Conservation (phyloP, 2,113 vertebrate genomes). For the Balaeniceps rex region DNA sequence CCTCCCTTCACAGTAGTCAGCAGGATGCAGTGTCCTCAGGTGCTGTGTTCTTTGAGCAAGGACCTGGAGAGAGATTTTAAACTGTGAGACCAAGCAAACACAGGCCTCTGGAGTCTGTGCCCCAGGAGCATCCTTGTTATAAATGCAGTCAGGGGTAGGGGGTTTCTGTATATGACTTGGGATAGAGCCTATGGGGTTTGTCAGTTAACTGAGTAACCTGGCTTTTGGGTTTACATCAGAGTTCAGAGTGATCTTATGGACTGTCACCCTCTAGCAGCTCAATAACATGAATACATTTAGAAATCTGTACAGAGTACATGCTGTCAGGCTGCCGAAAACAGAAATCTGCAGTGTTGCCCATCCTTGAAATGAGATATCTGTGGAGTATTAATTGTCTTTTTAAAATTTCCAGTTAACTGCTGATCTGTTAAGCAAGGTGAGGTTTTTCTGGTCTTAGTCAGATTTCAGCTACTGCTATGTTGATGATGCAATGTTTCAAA, state of each 20-base stretch:
- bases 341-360: not conserved
- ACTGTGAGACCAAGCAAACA: not conserved
- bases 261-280: not conserved
- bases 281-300: not conserved
- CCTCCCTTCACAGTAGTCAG: not conserved
- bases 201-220: not conserved
- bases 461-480: not conserved
- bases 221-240: not conserved
- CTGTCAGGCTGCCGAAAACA: not conserved
- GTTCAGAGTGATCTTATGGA: not conserved
- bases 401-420: not conserved
- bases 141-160: not conserved
- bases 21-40: not conserved
- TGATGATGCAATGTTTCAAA: not conserved
- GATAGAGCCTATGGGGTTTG: not conserved
- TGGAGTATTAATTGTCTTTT: not conserved
- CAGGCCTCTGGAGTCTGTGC: not conserved
- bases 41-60: not conserved
- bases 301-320: not conserved
- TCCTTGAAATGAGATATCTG: not conserved
- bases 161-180: not conserved
- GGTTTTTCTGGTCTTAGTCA: not conserved
- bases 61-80: not conserved
- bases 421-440: not conserved
- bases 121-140: not conserved